A percentile compares a stretch with the other conserved stretches of the same genome.
These are phyloP conservation scores for Zingel zingel DNA, from an alignment of 2,113 vertebrate species.

Conservation along the genomic window DNA sequence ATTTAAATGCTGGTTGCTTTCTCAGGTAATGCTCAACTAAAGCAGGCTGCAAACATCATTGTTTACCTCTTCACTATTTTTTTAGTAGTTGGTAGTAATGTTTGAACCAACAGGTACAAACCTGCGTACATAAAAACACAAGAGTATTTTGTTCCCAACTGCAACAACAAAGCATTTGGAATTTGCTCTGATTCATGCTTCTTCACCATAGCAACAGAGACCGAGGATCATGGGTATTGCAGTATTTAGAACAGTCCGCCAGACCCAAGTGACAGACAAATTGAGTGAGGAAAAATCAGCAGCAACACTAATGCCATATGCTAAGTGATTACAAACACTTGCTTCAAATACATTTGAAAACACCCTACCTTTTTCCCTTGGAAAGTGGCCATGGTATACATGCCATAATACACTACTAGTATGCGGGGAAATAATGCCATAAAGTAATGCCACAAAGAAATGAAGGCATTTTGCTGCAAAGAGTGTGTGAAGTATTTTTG, in stretches of 20 bases:
- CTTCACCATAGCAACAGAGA: background rate
- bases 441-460: background rate
- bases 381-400: background rate
- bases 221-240: background rate
- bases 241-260: background rate
- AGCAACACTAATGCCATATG: background rate
- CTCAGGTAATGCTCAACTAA: background rate
- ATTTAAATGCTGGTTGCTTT: background rate
- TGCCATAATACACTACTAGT: too few species aligned
- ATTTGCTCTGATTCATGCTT: too few species aligned
- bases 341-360: background rate
- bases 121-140: too few species aligned
- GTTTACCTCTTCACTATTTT: background rate
- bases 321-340: too few species aligned
- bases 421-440: background rate
- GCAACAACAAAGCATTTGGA: too few species aligned
- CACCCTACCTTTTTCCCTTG: background rate
- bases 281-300: background rate
- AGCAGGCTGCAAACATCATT: background rate
- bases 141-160: too few species aligned
- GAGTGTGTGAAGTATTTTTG: background rate
- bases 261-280: too few species aligned
- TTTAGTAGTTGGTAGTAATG: conserved; percentile 1
- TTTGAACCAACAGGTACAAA: background rate
- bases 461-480: background rate